Evolutionary conservation across 1,140 invertebrate species (phyloP).

Genomic region (Aplysia californica): DNA sequence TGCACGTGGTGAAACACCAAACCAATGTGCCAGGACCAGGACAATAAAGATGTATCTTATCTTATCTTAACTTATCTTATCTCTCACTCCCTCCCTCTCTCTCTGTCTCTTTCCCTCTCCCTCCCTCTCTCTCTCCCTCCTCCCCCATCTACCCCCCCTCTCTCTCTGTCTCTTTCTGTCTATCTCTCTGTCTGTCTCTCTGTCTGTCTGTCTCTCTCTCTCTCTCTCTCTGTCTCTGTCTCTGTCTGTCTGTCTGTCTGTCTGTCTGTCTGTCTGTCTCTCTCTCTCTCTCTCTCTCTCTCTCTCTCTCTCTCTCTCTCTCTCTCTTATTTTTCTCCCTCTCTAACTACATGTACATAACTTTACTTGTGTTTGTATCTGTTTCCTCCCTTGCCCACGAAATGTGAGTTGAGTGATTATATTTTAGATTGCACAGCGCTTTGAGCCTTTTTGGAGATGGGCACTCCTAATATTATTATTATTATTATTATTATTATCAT

Average conservation of each 20-base stretch:
- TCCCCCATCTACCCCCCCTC: background rate
- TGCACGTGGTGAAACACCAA: no score
- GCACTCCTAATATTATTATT: background rate
- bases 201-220: background rate
- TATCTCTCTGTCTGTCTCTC: background rate
- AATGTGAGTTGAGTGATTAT: background rate
- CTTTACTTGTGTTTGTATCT: background rate
- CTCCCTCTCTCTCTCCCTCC: background rate
- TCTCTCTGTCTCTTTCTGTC: no score
- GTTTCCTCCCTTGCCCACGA: background rate
- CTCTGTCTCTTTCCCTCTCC: conserved; percentile 2
- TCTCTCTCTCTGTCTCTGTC: conserved; percentile 1
- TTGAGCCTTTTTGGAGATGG: background rate
- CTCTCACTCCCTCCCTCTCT: no score
- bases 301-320: background rate
- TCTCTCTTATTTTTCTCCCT: conserved; percentile 8
- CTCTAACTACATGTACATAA: background rate
- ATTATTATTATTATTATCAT: no score
- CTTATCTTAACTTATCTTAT: no score
- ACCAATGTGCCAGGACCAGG: no score
- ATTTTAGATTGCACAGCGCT: background rate
- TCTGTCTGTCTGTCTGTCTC: conserved; percentile 16
- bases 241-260: conserved; percentile 14
- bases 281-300: conserved; percentile 1
- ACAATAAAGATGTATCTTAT: no score